Evolutionary conservation across 1,140 invertebrate genomes (phyloP), one percentile per base, ranked within the genome.

Genomic region (Drosophila bipectinata): DNA sequence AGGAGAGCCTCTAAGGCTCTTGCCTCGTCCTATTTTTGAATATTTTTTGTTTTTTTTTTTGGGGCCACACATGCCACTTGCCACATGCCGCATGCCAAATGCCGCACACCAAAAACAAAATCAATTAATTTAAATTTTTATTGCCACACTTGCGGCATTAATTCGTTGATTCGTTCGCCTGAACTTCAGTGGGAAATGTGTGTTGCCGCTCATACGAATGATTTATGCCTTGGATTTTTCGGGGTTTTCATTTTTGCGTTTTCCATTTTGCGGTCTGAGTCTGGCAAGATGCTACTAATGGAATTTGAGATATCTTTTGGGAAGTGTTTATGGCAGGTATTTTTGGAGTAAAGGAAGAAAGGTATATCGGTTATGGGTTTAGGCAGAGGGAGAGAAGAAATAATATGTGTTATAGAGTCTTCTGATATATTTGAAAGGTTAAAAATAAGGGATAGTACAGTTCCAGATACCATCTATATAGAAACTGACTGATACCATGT

Each of bases 121-220:
- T 87, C 81, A 87, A 87, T 85, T 85, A 85, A 85, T 85, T 85
- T 74, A 49, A 71, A 63, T 67, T 71, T 85, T 85, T 87, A 81
- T 85, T 85, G 82, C 82, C 68, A 72, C 68, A 72, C 71, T 73
- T 68, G 66, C 66, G 62, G 69, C 67, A 69, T 69, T 69, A 69
- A 69, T 69, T 69, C 66, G 66, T 69, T 69, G 66, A 68, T 69
- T 68, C 63, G 63, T 69, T 68, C 63, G 63, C 66, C 66, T 68
- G 49, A 55, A 68, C 68, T 68, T 68, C 37, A 37, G 66, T 26
- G 28, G 49, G 15, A 69, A 69, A 69, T 69, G 66, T 69, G 62
- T 37, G 21, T 47, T n/a, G n/a, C 62, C 52, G 30, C 62, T 69
- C 51, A 69, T 45, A 24, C 63, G 41, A 21, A 69, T 69, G 67